These are phyloP conservation scores for Volucella inanis DNA, from an alignment of 2,888 invertebrate genomes.

Conservation along the genomic window DNA sequence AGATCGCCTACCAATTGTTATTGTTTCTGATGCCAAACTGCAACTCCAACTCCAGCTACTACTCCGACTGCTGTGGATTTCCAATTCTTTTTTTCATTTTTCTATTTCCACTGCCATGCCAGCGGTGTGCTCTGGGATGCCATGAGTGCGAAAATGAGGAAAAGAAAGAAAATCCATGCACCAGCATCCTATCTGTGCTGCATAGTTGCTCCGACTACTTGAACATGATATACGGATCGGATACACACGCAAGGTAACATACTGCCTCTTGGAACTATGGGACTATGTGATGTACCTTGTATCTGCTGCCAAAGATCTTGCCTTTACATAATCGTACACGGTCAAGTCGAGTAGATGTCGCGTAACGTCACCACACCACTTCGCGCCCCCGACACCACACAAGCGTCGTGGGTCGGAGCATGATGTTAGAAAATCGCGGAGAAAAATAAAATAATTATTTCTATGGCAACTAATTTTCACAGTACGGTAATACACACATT, in stretches of 20 bases:
- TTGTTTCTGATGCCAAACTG: slow-evolving; percentile 29
- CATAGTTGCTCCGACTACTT: too few species aligned
- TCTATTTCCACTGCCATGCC: slow-evolving; percentile 36
- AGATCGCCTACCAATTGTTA: slow-evolving; percentile 41
- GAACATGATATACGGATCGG: not conserved
- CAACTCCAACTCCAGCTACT: too few species aligned
- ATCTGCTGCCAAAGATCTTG: slow-evolving; percentile 44
- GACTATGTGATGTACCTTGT: slow-evolving; percentile 19
- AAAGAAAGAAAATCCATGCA: slow-evolving; percentile 35
- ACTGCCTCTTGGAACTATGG: not conserved
- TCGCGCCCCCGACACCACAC: not conserved
- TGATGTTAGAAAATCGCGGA: not conserved
- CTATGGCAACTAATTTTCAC: slow-evolving; percentile 28
- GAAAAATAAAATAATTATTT: slow-evolving; percentile 25
- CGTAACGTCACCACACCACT: slow-evolving; percentile 4
- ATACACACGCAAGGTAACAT: slow-evolving; percentile 1
- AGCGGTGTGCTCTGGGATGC: not conserved
- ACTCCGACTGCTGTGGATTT: not conserved
- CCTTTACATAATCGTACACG: slow-evolving; percentile 55
- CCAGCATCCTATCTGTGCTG: slow-evolving; percentile 4
- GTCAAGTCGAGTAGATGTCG: slow-evolving; percentile 37
- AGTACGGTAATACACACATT: not conserved
- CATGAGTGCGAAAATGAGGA: not conserved
- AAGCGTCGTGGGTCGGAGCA: not conserved
- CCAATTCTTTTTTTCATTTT: not conserved